phyloP scores from a whole-genome alignment of 2,113 vertebrate genomes.

The Lichenostomus cassidix region DNA sequence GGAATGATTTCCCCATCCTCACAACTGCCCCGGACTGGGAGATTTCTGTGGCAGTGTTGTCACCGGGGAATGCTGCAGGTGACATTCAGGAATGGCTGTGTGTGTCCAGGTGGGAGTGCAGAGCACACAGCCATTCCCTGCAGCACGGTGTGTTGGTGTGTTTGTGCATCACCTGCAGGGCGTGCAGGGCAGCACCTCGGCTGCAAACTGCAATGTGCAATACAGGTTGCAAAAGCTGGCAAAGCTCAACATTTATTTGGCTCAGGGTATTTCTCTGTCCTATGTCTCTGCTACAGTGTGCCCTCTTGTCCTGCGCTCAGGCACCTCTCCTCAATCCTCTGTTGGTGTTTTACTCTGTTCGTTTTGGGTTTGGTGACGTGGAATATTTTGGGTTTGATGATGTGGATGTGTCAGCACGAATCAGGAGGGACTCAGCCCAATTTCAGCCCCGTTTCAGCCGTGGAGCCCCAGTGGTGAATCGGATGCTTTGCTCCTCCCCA shows the following conservation, averaged over 20 bases:
- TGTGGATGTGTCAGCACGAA: background rate
- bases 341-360: background rate
- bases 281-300: background rate
- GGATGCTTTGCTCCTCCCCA: background rate
- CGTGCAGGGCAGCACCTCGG: background rate
- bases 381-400: background rate
- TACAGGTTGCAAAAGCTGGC: constrained; percentile 43
- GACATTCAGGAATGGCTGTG: background rate
- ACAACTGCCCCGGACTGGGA: background rate
- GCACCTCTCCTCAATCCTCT: background rate
- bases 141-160: background rate
- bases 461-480: background rate
- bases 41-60: background rate
- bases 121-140: background rate
- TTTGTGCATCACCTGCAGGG: background rate
- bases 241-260: background rate
- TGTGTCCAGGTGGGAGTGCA: fast-evolving
- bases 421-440: background rate
- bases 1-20: constrained; percentile 1
- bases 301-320: background rate
- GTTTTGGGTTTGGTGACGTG: background rate
- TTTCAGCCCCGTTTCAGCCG: background rate
- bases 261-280: constrained; percentile 58
- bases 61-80: background rate
- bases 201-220: constrained; percentile 41